phyloP scores from a whole-genome alignment of 2,888 invertebrate genomes.

The Hyppa rectilinea region DNA sequence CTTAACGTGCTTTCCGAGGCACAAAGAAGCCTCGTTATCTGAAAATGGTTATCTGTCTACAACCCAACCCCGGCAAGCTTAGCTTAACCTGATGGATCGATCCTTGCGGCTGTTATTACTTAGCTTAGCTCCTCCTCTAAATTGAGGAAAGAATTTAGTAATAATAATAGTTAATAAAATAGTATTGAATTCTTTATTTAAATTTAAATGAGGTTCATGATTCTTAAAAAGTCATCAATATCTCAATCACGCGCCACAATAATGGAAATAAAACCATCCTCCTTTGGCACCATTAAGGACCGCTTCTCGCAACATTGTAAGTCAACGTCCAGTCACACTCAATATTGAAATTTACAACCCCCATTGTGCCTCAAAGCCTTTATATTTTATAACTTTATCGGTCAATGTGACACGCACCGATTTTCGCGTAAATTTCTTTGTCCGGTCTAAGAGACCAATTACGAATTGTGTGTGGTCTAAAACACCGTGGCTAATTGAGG shows the following conservation, averaged over 20 bases:
- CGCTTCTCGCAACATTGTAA: constrained; percentile 77
- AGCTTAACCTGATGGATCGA: too few species aligned
- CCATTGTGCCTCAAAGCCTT: constrained; percentile 75
- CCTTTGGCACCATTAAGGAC: constrained; percentile 69
- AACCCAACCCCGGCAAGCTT: too few species aligned
- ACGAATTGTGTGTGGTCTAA: constrained; percentile 70
- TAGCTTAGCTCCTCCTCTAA: too few species aligned
- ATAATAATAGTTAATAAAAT: too few species aligned
- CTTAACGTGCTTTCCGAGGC: too few species aligned
- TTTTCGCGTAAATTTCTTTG: constrained; percentile 71
- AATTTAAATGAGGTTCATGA: background rate
- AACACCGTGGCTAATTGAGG: constrained; percentile 71
- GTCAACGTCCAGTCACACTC: constrained; percentile 72
- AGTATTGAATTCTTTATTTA: background rate
- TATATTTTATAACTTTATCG: constrained; percentile 84
- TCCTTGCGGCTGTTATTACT: too few species aligned
- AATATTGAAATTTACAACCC: constrained; percentile 86
- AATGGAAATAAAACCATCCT: constrained; percentile 37
- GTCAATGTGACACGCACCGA: constrained; percentile 71
- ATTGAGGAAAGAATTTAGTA: too few species aligned
- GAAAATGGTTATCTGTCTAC: too few species aligned
- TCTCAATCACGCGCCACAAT: constrained; percentile 33
- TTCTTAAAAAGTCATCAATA: constrained; percentile 27
- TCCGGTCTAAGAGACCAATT: constrained; percentile 68
- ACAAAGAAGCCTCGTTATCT: too few species aligned